phyloP scores from a whole-genome alignment of 1,140 invertebrate genomes.

The Hycleus phaleratus region DNA sequence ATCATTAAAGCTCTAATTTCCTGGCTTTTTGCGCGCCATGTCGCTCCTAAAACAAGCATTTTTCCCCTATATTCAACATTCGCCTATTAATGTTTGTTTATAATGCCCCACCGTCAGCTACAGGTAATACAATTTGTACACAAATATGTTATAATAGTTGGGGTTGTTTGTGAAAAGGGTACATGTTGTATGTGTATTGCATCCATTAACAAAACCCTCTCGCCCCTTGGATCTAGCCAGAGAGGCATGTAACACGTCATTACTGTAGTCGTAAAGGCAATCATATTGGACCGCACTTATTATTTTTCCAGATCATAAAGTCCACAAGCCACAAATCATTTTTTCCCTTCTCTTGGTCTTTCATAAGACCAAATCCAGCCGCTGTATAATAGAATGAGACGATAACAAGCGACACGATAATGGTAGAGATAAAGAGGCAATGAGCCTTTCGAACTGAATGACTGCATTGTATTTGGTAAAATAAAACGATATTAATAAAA shows the following conservation, averaged over 20 bases:
- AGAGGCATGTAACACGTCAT: conserved; percentile 25
- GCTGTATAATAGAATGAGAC: conserved; percentile 9
- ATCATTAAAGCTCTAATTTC: too few species aligned
- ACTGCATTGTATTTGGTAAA: conserved; percentile 15
- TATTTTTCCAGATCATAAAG: conserved; percentile 33
- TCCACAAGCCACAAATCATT: conserved; percentile 26
- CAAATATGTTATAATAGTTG: background rate
- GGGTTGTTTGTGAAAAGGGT: too few species aligned
- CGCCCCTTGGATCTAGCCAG: conserved; percentile 6
- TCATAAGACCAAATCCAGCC: too few species aligned
- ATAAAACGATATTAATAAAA: too few species aligned
- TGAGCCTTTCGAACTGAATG: conserved; percentile 4
- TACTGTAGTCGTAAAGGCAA: conserved; percentile 29
- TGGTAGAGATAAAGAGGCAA: conserved; percentile 18
- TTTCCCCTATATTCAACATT: too few species aligned
- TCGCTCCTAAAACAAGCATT: too few species aligned
- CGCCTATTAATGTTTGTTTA: background rate
- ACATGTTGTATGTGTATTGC: background rate
- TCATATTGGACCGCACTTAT: conserved; percentile 32
- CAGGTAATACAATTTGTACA: conserved; percentile 12
- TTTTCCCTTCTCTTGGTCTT: conserved; percentile 10
- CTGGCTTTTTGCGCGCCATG: too few species aligned
- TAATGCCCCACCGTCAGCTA: background rate
- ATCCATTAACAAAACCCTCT: conserved; percentile 12
- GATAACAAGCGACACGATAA: conserved; percentile 21